These are phyloP conservation scores for Zygothrica quintamaculata DNA, from an alignment of 2,888 invertebrate species.

Conservation along the genomic window DNA sequence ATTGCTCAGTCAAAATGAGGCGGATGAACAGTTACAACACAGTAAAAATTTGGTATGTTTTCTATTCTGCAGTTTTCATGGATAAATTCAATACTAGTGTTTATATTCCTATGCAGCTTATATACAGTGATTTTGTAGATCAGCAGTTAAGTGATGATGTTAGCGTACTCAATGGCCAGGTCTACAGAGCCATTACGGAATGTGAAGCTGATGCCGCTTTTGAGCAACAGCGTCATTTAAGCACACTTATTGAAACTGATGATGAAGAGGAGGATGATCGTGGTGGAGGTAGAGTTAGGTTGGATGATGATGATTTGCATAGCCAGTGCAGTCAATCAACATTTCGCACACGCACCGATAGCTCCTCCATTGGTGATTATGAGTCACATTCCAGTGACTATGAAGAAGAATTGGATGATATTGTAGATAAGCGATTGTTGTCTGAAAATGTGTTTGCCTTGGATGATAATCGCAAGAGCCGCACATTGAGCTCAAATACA, in stretches of 20 bases:
- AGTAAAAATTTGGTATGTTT: constrained; percentile 75
- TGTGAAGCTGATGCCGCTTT: constrained; percentile 55
- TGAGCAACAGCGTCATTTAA: constrained; percentile 53
- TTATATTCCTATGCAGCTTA: constrained; percentile 77
- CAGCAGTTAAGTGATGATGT: constrained; percentile 63
- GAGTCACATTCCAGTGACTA: constrained; percentile 84
- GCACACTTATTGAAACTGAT: constrained; percentile 42
- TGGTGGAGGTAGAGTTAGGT: too few species aligned
- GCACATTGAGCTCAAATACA: constrained; percentile 79
- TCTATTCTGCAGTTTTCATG: neutral
- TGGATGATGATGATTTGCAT: constrained; percentile 65
- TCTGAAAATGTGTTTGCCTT: constrained; percentile 6
- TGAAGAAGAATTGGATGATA: constrained; percentile 72
- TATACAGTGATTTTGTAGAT: constrained; percentile 76
- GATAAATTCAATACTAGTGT: neutral
- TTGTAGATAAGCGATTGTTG: constrained; percentile 15
- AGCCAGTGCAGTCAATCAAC: constrained; percentile 79
- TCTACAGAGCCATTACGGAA: constrained; percentile 58
- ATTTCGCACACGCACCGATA: constrained; percentile 83
- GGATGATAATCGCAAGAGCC: constrained; percentile 54
- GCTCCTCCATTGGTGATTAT: constrained; percentile 84
- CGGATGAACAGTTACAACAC: constrained; percentile 65
- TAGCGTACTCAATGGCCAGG: constrained; percentile 71
- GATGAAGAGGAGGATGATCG: constrained; percentile 19
- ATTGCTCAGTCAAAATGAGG: constrained; percentile 60